Conservation (phyloP, 2,113 vertebrate species). For the Smithornis capensis region DNA sequence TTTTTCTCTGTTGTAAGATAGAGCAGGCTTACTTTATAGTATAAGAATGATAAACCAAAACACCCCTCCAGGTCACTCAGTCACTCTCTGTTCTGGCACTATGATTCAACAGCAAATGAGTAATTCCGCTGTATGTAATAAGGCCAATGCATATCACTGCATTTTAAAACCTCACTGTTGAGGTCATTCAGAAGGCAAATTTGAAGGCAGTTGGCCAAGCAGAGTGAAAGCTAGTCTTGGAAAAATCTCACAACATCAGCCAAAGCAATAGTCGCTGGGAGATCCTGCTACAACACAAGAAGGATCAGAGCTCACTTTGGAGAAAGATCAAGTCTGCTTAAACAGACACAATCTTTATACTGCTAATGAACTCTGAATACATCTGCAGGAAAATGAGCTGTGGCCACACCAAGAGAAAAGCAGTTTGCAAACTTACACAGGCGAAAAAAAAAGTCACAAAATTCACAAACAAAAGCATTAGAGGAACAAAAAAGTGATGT, state of each 20-base stretch:
- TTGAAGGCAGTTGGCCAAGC: slow-evolving; percentile 5
- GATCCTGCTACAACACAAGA: neutral
- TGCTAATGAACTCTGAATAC: neutral
- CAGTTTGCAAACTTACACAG: neutral
- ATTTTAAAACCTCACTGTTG: neutral
- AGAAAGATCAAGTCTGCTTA: neutral
- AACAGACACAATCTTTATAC: neutral
- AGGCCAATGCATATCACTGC: neutral
- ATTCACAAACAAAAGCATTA: neutral
- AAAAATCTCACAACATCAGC: neutral
- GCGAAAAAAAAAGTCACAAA: neutral
- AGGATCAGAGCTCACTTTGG: neutral
- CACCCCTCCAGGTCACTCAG: neutral
- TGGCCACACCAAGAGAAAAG: neutral
- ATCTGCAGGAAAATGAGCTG: neutral
- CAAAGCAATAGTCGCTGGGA: neutral
- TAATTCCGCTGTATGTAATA: neutral
- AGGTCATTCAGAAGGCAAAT: slow-evolving; percentile 30
- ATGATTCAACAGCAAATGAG: neutral
- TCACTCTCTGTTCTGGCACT: neutral
- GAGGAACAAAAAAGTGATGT: neutral
- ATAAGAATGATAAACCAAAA: neutral
- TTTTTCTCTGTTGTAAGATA: neutral
- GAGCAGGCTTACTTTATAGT: neutral
- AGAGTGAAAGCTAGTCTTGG: neutral